Percentiles rank a stretch among this genome's conserved stretches.
Evolutionary conservation across 1,140 invertebrate genomes (phyloP).

Genomic region (Rhysida immarginata): DNA sequence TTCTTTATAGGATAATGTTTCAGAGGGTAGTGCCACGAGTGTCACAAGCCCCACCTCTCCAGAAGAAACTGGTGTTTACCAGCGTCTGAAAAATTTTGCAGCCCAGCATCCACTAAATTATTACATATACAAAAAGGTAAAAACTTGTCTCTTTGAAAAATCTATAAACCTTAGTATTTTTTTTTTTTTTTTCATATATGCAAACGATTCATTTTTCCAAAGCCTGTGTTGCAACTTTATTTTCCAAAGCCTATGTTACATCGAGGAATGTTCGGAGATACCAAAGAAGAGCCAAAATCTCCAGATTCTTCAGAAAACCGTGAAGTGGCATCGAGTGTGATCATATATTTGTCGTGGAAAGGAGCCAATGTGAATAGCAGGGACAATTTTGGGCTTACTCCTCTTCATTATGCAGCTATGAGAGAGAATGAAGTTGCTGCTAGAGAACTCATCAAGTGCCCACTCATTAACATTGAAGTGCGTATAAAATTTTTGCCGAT

Average conservation of each 20-base stretch:
- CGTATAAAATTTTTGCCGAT: too few species aligned
- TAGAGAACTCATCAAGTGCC: conserved; percentile 25
- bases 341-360: conserved; percentile 22
- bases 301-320: not conserved
- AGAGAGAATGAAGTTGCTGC: conserved; percentile 32
- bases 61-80: not conserved
- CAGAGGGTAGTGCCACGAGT: too few species aligned
- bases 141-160: too few species aligned
- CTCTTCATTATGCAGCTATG: conserved; percentile 35
- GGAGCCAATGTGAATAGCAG: conserved; percentile 29
- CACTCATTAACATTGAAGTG: conserved; percentile 23
- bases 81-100: not conserved
- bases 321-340: not conserved
- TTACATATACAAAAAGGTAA: not conserved
- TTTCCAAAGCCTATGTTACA: not conserved
- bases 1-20: too few species aligned
- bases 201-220: too few species aligned
- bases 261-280: not conserved
- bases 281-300: not conserved
- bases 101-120: not conserved
- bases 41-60: not conserved
- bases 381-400: conserved; percentile 32
- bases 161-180: too few species aligned
- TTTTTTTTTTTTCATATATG: too few species aligned
- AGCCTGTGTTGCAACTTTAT: too few species aligned